Evolutionary conservation across 2,797 vertebrate genomes (phyloP), one percentile per base, ranked within the genome.

Genomic region (Hirundo rustica): DNA sequence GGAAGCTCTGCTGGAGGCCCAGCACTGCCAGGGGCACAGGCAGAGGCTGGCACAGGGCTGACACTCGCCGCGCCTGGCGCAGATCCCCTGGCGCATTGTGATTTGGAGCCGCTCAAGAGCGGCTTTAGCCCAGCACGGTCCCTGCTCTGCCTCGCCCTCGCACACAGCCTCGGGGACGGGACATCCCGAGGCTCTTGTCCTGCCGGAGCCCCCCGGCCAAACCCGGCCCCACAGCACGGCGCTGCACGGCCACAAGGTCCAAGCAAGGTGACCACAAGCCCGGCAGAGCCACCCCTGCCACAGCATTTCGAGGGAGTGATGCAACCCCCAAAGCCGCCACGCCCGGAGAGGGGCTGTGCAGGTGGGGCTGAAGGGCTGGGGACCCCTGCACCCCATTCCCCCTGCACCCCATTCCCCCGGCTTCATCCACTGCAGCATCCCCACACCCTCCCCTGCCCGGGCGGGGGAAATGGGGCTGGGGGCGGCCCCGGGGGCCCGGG

Each of bases 1-100:
- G 38, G n/a, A 3, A 29, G 45, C 5, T 0, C 17, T 9, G 29
- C 57, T 16, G 1, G 17, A 58, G 25, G 32, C 36, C 17, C 36
- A 7, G 60, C 54, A 15, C 25, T 1, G 13, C 2, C 0, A 2
- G 2, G 17, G 4, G 11, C 11, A 6, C 6, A 1, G 61, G 51
- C 55, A 29, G 66, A 18, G 27, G 1, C 10, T 0, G 12, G 74
- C 25, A 8, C 4, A 25, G 76, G 36, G 80, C 85, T 61, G 27
- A 1, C 23, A 4, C 30, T 1, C 1, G 2, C 54, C 12, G 40
- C 13, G 29, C 15, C 65, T 2, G 19, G 16, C 73, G 51, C 50
- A 22, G 42, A 7, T 22, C 30, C 74, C 8, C 32, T 2, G 29
- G 30, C 25, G 32, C 18, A 3, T 3, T n/a, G 61, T 1, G 36